Percentiles rank a stretch among this genome's conserved stretches.
phyloP scores from a whole-genome alignment of 2,797 vertebrate species.

The Xyrichtys novacula region DNA sequence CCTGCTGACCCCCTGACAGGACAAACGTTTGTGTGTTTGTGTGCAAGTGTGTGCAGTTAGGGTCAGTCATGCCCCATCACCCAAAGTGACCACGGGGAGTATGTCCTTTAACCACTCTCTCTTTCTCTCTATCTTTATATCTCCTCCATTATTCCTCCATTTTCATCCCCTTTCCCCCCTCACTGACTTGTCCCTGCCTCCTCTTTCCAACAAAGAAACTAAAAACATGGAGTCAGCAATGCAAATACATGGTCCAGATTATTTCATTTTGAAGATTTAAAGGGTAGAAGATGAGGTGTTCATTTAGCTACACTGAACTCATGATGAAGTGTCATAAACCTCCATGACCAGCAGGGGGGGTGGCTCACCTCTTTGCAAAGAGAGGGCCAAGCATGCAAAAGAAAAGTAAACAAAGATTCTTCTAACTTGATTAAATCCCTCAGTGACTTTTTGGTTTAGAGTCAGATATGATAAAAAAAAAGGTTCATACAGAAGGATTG shows the following conservation, averaged over 20 bases:
- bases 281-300: too few species aligned
- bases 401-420: too few species aligned
- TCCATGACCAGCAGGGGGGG: too few species aligned
- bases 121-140: neutral
- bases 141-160: neutral
- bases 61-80: constrained; percentile 91
- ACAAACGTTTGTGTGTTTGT: constrained; percentile 32
- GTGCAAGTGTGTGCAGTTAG: constrained; percentile 40
- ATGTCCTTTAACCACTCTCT: constrained; percentile 43
- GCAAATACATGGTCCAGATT: too few species aligned
- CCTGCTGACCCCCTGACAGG: constrained; percentile 84
- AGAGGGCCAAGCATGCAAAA: too few species aligned
- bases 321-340: too few species aligned
- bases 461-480: too few species aligned
- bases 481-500: too few species aligned
- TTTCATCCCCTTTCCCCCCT: constrained; percentile 2
- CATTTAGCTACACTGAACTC: too few species aligned
- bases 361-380: too few species aligned
- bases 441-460: too few species aligned
- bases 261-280: neutral
- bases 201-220: neutral
- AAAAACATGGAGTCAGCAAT: neutral
- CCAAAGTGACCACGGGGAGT: constrained; percentile 87
- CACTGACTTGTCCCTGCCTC: neutral
- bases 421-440: too few species aligned